Evolutionary conservation across 2,888 invertebrate genomes (phyloP).

Genomic region (Zygothrica quintamaculata): DNA sequence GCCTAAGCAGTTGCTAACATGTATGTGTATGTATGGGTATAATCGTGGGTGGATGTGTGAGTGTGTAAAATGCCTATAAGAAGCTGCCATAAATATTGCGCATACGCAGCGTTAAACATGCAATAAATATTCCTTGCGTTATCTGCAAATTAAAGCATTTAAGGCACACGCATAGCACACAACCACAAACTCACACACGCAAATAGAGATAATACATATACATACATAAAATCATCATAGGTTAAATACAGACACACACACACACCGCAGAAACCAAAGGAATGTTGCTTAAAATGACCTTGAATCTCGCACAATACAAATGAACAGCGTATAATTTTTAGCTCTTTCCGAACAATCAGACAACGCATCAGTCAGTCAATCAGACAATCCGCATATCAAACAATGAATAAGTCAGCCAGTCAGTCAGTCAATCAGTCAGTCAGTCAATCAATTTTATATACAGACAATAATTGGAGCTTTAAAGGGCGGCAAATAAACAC

Average conservation of each 20-base stretch:
- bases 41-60: background rate
- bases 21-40: background rate
- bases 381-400: slow-evolving; percentile 10
- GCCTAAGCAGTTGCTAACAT: slow-evolving; percentile 31
- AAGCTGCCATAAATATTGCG: slow-evolving; percentile 36
- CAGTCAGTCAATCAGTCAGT: slow-evolving; percentile 11
- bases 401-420: slow-evolving; percentile 2
- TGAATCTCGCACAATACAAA: slow-evolving; percentile 54
- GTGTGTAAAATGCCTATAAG: slow-evolving; percentile 23
- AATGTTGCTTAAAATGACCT: slow-evolving; percentile 37
- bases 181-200: slow-evolving; percentile 17
- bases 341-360: slow-evolving; percentile 14
- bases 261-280: background rate
- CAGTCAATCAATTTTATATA: background rate
- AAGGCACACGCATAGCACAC: background rate
- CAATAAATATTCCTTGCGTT: slow-evolving; percentile 38
- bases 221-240: background rate
- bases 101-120: slow-evolving; percentile 37
- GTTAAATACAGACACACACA: background rate
- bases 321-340: slow-evolving; percentile 33
- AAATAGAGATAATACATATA: background rate
- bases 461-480: slow-evolving; percentile 13
- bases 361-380: slow-evolving; percentile 9
- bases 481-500: slow-evolving; percentile 2
- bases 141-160: slow-evolving; percentile 26